Evolutionary conservation across 2,113 vertebrate species (phyloP).

Genomic region (Petaurus breviceps): DNA sequence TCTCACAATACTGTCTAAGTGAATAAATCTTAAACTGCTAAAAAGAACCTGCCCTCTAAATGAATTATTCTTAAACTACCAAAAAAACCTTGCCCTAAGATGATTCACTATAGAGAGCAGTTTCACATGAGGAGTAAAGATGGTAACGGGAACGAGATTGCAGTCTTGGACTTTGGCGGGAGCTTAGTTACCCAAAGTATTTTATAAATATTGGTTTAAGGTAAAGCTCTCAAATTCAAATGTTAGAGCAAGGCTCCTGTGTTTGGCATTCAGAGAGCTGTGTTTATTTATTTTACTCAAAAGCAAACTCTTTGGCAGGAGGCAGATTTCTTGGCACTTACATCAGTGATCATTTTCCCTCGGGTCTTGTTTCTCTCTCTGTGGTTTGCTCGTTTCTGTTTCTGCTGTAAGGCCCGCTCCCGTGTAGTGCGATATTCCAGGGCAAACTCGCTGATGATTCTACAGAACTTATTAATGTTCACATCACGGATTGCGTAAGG

Average conservation of each 20-base stretch:
- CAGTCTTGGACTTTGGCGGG: not conserved
- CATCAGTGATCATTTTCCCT: constrained; percentile 99
- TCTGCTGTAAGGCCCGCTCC: constrained; percentile 96
- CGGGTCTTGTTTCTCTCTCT: constrained; percentile 99
- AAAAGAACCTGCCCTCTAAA: not conserved
- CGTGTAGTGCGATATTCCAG: constrained; percentile 97
- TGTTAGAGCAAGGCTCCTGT: not conserved
- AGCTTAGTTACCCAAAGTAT: not conserved
- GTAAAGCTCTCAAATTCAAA: not conserved
- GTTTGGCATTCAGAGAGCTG: not conserved
- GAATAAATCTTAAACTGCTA: not conserved
- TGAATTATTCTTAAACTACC: not conserved
- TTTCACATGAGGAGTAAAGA: not conserved
- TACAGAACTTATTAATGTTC: constrained; percentile 97
- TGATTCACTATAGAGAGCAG: not conserved
- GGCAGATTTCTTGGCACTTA: constrained; percentile 84
- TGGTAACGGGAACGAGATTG: not conserved
- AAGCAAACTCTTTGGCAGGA: constrained; percentile 6
- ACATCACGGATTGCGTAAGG: constrained; percentile 92
- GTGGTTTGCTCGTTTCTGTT: constrained; percentile 97
- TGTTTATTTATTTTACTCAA: not conserved
- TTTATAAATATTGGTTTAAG: not conserved
- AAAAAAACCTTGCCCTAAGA: not conserved
- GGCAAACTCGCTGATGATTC: constrained; percentile 96
- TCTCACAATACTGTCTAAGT: not conserved